Base-by-base conservation (phyloP, 2,113 vertebrate genomes). In the Heloderma charlesbogerti region DNA sequence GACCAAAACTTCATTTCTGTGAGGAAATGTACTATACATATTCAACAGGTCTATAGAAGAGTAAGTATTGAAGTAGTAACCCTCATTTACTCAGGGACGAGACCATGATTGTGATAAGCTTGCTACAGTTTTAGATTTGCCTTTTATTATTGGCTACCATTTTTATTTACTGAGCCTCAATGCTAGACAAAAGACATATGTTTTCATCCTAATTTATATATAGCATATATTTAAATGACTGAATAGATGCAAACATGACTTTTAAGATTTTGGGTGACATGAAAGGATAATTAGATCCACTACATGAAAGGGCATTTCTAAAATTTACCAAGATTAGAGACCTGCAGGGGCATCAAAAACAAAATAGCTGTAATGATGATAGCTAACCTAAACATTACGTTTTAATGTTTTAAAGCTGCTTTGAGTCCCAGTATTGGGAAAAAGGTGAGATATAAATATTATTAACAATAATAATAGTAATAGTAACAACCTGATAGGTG, bases 171-270 rank as follows among this genome's bases (percentile, higher is more conserved):
- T 78, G 31, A 67, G 10, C 12, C n/a, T 80, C 25, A 86, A 20
- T 37, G 25, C 57, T 67, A 31, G 34, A 57, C 74, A 79, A 67
- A 63, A 67, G 45, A n/a, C 8, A 54, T 34, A 25, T 86, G 86
- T 86, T 86, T 90, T 57, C 60, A 81, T 27, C 75, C 79, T 69
- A 16, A 87, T 77, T 75, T 87, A 43, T 77, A 27, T n/a, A 60
- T 6, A 74, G 43, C 10, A 40, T 66, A 45, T 77, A 34, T 79
- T 79, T 69, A 29, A 78, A 43, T 25, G 48, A 69, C 45, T 51
- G 31, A 78, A 29, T 15, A 31, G 9, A 69, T 43, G 34, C 25
- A 78, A 67, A 54, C 29, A 34, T 72, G 7, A 13, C 31, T n/a
- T 81, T 74, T 20, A 15, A 60, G 15, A 18, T 86, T 87, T 72